Evolutionary conservation across 1,140 invertebrate species (phyloP), one percentile per base, ranked within the genome.

Genomic region (Hypothenemus hampei): DNA sequence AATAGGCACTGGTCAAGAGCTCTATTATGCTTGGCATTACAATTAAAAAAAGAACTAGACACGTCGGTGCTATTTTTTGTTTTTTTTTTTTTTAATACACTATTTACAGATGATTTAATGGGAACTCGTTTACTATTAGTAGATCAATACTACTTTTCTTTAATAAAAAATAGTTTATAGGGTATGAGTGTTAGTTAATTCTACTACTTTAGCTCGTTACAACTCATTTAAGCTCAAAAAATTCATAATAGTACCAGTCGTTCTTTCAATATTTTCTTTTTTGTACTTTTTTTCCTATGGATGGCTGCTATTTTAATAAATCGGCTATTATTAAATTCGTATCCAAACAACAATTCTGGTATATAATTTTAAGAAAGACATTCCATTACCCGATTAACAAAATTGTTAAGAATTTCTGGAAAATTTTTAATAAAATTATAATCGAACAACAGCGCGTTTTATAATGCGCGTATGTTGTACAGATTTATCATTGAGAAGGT

Each of bases 221-320:
- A 13, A 31, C 10, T 11, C 10, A 13, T 31, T 31, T 13, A 11
- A 13, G 10, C 26, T 31, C 26, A 11, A 13, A 13, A 31, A 31
- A 8, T 31, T 31, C 13, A 11, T 31, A 13, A 37, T 10, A 7
- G 11, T 13, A 8, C 16, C 7, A 37, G 7, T 1, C 15, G 8
- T 7, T 11, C 10, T 16, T 15, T 16, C 16, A 7, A 37, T n/a
- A 37, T 37, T 16, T 37, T n/a, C 13, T 23, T 37, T 49, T 49
- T 49, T 49, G 46, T 49, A 49, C 46, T 49, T 49, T 49, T 49
- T 24, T 37, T 10, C 39, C 31, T 49, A 24, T 49, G 35, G 46
- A 49, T 49, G 46, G 46, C 26, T n/a, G 20, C 24, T 13, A 10
- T 49, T 33, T 5, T 35, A 35, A 11, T n/a, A n/a, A n/a, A n/a